Percentiles rank a stretch among this genome's conserved stretches.
Evolutionary conservation across 2,113 vertebrate species (phyloP).

Genomic region (Copsychus sechellarum): DNA sequence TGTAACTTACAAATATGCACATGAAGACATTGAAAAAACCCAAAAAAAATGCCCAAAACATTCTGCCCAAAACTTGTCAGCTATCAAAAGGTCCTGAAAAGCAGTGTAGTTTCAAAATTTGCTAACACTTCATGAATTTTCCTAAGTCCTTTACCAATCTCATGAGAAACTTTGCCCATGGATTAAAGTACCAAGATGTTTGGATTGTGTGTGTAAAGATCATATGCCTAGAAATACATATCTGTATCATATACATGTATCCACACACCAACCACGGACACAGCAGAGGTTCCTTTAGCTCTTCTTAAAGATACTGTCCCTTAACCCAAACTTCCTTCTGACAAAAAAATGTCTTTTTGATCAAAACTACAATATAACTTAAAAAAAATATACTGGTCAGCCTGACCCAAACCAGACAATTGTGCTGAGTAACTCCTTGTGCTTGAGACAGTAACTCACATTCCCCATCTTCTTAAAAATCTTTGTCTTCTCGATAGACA

Average conservation of each 20-base stretch:
- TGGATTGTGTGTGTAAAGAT: not conserved
- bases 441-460: not conserved
- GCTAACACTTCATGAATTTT: not conserved
- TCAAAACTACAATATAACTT: not conserved
- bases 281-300: not conserved
- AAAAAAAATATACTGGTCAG: not conserved
- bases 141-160: not conserved
- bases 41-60: not conserved
- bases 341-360: not conserved
- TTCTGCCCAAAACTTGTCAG: not conserved
- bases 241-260: not conserved
- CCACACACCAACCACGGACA: not conserved
- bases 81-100: not conserved
- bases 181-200: not conserved
- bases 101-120: not conserved
- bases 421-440: not conserved
- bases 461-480: not conserved
- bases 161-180: not conserved
- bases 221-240: accelerated
- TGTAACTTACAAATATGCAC: not conserved
- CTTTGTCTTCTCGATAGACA: not conserved
- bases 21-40: not conserved
- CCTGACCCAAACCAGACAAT: not conserved
- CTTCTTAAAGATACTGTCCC: too few relatives aligned
- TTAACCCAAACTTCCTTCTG: not conserved